These are phyloP conservation scores for Lithophane leautieri DNA, from an alignment of 2,888 invertebrate species.

Conservation along the genomic window DNA sequence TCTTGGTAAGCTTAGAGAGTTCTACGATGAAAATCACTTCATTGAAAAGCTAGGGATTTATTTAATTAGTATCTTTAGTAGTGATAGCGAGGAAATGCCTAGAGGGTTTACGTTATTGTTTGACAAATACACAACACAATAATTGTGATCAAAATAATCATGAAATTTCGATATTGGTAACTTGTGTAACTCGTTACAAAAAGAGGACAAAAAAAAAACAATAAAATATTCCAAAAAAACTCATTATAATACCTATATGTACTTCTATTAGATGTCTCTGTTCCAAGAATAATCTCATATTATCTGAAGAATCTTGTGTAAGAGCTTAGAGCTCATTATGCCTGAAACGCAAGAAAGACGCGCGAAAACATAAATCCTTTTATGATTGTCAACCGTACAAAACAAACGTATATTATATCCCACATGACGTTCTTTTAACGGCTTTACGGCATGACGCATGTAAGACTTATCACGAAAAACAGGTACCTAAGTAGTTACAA, in stretches of 20 bases:
- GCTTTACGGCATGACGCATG: slow-evolving; percentile 25
- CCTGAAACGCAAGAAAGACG: not conserved
- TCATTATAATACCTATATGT: not conserved
- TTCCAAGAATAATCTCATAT: not conserved
- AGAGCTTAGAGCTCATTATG: slow-evolving; percentile 9
- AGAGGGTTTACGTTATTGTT: not conserved
- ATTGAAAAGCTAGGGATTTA: not conserved
- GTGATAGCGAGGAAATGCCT: not conserved
- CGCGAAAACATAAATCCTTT: slow-evolving; percentile 32
- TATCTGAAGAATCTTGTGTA: slow-evolving; percentile 5
- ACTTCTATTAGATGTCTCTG: not conserved
- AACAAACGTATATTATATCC: slow-evolving; percentile 25
- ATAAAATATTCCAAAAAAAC: not conserved
- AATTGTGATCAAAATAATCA: not conserved
- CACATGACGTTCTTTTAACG: slow-evolving; percentile 27
- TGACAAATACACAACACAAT: not conserved
- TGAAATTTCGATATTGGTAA: not conserved
- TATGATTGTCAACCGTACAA: slow-evolving; percentile 32
- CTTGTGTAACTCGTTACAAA: too few species aligned
- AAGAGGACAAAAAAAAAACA: too few species aligned
- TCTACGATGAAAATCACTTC: not conserved
- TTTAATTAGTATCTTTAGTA: not conserved
- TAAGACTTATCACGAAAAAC: slow-evolving; percentile 37
- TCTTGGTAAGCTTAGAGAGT: not conserved
- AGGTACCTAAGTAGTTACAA: slow-evolving; percentile 4